Evolutionary conservation across 2,113 vertebrate species (phyloP).

Genomic region (Lampris incognitus): DNA sequence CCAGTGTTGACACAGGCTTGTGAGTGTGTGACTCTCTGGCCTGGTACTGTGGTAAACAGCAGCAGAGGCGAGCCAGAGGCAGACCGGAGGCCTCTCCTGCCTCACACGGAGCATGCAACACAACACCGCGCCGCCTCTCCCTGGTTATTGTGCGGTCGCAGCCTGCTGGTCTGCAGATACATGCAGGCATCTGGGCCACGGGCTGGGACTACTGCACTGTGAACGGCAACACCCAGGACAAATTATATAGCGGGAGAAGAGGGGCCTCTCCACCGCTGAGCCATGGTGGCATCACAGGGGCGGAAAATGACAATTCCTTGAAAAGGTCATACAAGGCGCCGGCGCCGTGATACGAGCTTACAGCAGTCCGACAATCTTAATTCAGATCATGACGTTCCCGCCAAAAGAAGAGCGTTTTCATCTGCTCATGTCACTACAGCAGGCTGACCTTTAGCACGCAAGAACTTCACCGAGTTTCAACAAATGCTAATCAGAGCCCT

Average conservation of each 20-base stretch:
- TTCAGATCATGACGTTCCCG: conserved; percentile 85
- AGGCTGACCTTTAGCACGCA: conserved; percentile 82
- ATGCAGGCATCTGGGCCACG: conserved; percentile 63
- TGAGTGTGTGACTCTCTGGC: conserved; percentile 60
- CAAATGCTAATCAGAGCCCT: conserved; percentile 82
- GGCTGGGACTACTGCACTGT: conserved; percentile 75
- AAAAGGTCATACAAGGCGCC: conserved; percentile 86
- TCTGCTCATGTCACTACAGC: conserved; percentile 77
- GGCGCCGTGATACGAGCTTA: conserved; percentile 78
- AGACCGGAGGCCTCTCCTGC: conserved; percentile 61
- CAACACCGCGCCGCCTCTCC: conserved; percentile 69
- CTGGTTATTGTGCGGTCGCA: conserved; percentile 78
- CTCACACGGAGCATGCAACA: conserved; percentile 65
- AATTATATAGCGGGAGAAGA: conserved; percentile 77
- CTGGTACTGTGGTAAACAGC: conserved; percentile 42
- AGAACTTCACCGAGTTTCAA: conserved; percentile 81
- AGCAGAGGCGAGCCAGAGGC: conserved; percentile 22
- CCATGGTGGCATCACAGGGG: conserved; percentile 83
- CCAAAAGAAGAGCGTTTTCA: conserved; percentile 79
- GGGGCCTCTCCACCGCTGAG: conserved; percentile 75
- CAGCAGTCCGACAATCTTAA: conserved; percentile 87
- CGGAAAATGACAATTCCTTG: conserved; percentile 87
- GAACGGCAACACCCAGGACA: conserved; percentile 82
- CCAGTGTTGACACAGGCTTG: conserved; percentile 23
- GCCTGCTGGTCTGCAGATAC: conserved; percentile 80